These are phyloP conservation scores for Lipophrys pholis DNA, from an alignment of 2,113 vertebrate species.

Conservation along the genomic window DNA sequence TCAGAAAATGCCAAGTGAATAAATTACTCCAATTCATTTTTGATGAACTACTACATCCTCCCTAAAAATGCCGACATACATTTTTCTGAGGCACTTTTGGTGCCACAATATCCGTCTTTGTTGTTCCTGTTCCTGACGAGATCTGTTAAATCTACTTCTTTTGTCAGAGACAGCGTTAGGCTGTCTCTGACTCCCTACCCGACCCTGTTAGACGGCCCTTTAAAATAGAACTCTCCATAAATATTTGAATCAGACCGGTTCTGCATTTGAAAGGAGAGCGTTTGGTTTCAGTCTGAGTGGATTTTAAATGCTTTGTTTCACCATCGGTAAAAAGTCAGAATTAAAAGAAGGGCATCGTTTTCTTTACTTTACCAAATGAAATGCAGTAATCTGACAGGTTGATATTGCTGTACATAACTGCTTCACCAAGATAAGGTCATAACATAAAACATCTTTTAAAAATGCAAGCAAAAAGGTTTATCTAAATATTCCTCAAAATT, in stretches of 20 bases:
- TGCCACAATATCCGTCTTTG: not conserved
- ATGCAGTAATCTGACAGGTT: too few relatives aligned
- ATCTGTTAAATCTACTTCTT: constrained; percentile 4
- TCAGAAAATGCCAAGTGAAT: not conserved
- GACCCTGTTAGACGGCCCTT: not conserved
- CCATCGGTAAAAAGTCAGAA: too few relatives aligned
- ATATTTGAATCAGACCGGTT: not conserved
- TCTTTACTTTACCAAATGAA: too few relatives aligned
- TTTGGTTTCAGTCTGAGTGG: too few relatives aligned
- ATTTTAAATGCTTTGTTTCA: too few relatives aligned
- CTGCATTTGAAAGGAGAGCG: not conserved
- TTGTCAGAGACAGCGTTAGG: constrained; percentile 21
- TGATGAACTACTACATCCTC: not conserved
- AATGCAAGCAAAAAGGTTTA: too few relatives aligned
- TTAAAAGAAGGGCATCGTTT: too few relatives aligned
- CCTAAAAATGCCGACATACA: not conserved
- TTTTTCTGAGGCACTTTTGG: constrained; percentile 1
- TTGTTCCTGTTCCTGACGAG: not conserved
- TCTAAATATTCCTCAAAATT: too few relatives aligned
- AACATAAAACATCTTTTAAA: too few relatives aligned
- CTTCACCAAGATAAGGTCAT: too few relatives aligned
- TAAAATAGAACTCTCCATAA: constrained; percentile 6
- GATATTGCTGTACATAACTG: too few relatives aligned
- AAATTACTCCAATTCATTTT: not conserved
- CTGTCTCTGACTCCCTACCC: constrained; percentile 5